Evolutionary conservation across 2,113 vertebrate genomes (phyloP).

Genomic region (Pterocles orientalis): DNA sequence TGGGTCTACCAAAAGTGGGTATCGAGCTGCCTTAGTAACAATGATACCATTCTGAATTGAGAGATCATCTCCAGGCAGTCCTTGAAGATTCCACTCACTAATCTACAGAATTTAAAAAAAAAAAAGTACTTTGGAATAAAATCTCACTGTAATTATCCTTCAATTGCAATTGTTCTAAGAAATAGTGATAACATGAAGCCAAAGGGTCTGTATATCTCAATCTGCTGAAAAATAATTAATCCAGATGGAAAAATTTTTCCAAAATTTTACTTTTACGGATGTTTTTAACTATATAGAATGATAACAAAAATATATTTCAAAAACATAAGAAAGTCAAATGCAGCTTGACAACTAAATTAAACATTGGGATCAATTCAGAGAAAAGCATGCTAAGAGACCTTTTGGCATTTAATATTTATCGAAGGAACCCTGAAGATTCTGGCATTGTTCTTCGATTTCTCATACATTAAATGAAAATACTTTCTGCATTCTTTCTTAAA

Average conservation of each 20-base stretch:
- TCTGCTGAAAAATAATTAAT: background rate
- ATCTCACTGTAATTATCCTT: background rate
- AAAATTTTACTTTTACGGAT: background rate
- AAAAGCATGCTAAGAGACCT: background rate
- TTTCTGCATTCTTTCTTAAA: background rate
- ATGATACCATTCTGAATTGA: conserved; percentile 84
- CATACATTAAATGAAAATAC: background rate
- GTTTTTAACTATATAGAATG: background rate
- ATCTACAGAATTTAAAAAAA: conserved; percentile 51
- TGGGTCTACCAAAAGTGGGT: conserved; percentile 80
- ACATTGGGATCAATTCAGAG: background rate
- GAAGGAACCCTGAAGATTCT: background rate
- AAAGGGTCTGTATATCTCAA: background rate
- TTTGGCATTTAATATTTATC: background rate
- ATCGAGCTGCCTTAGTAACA: conserved; percentile 80
- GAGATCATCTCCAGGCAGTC: conserved; percentile 78
- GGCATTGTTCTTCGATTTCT: background rate
- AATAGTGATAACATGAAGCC: background rate
- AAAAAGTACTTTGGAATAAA: background rate
- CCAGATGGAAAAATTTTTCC: background rate
- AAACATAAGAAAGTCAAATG: background rate
- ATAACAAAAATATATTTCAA: background rate
- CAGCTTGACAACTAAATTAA: background rate
- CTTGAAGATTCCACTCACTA: conserved; percentile 80
- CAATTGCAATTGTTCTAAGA: background rate